These are phyloP conservation scores for Aleiodes leptofemur DNA, from an alignment of 2,888 invertebrate genomes.

Conservation along the genomic window DNA sequence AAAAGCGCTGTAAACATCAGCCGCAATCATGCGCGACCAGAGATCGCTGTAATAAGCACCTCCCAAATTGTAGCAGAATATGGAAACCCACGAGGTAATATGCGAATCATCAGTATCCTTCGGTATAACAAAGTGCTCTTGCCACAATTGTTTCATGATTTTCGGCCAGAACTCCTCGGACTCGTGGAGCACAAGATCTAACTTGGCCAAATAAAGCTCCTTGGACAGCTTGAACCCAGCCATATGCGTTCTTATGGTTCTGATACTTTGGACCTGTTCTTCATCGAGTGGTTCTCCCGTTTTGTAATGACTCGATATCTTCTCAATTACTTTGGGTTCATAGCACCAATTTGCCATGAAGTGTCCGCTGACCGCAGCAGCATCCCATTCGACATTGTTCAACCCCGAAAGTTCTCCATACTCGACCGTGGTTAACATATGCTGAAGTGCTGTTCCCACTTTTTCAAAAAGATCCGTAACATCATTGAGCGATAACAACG, in stretches of 20 bases:
- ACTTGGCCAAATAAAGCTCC: constrained; percentile 87
- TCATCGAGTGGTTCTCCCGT: constrained; percentile 84
- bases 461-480: constrained; percentile 86
- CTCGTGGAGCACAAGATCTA: constrained; percentile 90
- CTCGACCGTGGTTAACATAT: constrained; percentile 87
- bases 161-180: constrained; percentile 90
- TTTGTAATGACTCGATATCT: constrained; percentile 85
- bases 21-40: constrained; percentile 93
- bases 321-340: constrained; percentile 78
- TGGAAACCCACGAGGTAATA: constrained; percentile 89
- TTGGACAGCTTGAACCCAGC: constrained; percentile 87
- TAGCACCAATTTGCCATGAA: constrained; percentile 90
- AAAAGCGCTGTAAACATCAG: constrained; percentile 92
- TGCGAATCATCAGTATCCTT: constrained; percentile 88
- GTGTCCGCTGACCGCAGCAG: constrained; percentile 88
- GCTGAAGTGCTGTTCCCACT: constrained; percentile 90
- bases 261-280: constrained; percentile 80
- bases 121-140: constrained; percentile 86
- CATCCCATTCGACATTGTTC: constrained; percentile 95
- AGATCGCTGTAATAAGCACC: constrained; percentile 91
- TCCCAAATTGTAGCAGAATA: constrained; percentile 89
- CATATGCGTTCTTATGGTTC: constrained; percentile 83
- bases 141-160: constrained; percentile 87
- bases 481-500: constrained; percentile 85
- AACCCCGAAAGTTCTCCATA: constrained; percentile 91